A percentile compares a stretch with the other conserved stretches of the same genome.
Evolutionary conservation across 1,140 invertebrate genomes (phyloP).

Genomic region (Formica exsecta): DNA sequence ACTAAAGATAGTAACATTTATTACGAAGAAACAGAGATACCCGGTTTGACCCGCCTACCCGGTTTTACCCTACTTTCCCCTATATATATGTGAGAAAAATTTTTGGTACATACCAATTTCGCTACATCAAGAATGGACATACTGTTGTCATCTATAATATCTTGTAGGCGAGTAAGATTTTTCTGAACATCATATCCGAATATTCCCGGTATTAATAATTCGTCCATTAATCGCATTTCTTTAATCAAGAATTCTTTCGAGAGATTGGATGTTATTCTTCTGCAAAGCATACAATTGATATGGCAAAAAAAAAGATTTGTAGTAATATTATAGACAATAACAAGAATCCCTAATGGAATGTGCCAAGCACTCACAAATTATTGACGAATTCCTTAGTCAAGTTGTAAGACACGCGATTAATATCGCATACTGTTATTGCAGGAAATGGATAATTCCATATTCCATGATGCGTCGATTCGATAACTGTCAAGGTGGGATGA

Average conservation of each 20-base stretch:
- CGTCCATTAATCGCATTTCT: slow-evolving; percentile 74
- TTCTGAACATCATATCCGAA: slow-evolving; percentile 58
- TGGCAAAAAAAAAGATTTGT: background rate
- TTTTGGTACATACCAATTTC: slow-evolving; percentile 67
- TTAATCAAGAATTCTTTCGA: slow-evolving; percentile 70
- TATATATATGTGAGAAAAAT: background rate
- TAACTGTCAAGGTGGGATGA: slow-evolving; percentile 86
- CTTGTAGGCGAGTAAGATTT: slow-evolving; percentile 80
- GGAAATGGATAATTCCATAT: slow-evolving; percentile 91
- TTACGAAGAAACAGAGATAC: too few species aligned
- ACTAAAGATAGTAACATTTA: too few species aligned
- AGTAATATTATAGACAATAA: background rate
- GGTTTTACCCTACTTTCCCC: too few species aligned
- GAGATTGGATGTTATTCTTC: slow-evolving; percentile 56
- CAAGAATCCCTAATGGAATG: background rate
- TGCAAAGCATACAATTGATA: slow-evolving; percentile 48
- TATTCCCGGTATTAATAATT: slow-evolving; percentile 75
- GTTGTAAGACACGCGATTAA: slow-evolving; percentile 88
- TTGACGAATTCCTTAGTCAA: slow-evolving; percentile 83
- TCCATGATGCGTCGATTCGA: slow-evolving; percentile 90
- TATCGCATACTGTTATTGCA: slow-evolving; percentile 90
- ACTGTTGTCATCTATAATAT: slow-evolving; percentile 83
- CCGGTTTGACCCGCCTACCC: too few species aligned
- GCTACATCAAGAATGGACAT: slow-evolving; percentile 78
- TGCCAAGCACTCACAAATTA: slow-evolving; percentile 84